Evolutionary conservation across 2,113 vertebrate genomes (phyloP).

Genomic region (Pachypanchax playfairii): DNA sequence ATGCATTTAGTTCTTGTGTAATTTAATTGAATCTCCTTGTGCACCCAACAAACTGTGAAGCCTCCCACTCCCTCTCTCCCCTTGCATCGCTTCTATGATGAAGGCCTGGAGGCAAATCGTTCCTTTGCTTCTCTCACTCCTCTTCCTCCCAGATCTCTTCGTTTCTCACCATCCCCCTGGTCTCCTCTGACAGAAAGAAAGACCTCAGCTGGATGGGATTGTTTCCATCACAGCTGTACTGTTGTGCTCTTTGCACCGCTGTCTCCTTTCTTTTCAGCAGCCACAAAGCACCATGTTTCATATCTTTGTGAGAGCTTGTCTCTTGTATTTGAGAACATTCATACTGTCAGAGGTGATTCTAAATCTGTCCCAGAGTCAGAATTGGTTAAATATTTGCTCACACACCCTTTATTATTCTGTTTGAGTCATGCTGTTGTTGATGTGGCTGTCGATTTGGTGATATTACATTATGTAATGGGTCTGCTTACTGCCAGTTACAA

Average conservation of each 20-base stretch:
- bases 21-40: conserved; percentile 72
- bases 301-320: conserved; percentile 24
- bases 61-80: conserved; percentile 11
- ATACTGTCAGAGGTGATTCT: conserved; percentile 24
- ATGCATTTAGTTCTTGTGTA: conserved; percentile 69
- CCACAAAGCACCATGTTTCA: conserved; percentile 30
- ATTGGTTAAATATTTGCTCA: not conserved
- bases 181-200: conserved; percentile 30
- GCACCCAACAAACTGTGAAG: conserved; percentile 13
- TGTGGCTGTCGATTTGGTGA: conserved; percentile 27
- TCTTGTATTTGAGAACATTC: conserved; percentile 30
- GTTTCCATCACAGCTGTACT: conserved; percentile 56
- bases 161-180: conserved; percentile 21
- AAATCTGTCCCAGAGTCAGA: conserved; percentile 33
- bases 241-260: conserved; percentile 19
- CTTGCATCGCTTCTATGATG: conserved; percentile 20
- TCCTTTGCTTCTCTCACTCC: conserved; percentile 17
- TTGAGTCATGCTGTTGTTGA: conserved; percentile 11
- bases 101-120: conserved; percentile 36
- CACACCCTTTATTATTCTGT: conserved; percentile 15
- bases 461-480: conserved; percentile 52
- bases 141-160: conserved; percentile 12
- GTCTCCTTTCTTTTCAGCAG: conserved; percentile 27
- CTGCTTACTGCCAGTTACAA: conserved; percentile 43
- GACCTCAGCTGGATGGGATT: conserved; percentile 48